phyloP scores from a whole-genome alignment of 2,113 vertebrate species.

The Calcarius ornatus region DNA sequence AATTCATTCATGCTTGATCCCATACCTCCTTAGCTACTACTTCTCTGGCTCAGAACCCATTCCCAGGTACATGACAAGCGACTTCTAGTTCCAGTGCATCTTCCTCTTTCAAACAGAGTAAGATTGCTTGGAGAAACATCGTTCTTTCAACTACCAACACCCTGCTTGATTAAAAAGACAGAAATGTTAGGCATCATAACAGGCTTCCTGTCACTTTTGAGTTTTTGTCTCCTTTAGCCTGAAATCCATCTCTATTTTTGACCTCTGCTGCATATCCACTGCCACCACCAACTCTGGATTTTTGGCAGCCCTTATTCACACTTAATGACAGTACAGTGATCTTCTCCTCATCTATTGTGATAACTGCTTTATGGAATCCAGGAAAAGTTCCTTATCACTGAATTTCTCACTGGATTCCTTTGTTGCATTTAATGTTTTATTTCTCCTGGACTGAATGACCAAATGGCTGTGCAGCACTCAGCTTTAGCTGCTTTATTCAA shows the following conservation, averaged over 20 bases:
- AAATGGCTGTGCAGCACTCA: not conserved
- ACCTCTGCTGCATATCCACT: not conserved
- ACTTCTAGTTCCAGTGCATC: not conserved
- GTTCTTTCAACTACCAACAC: not conserved
- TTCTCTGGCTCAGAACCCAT: not conserved
- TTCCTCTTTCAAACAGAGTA: not conserved
- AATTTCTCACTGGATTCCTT: not conserved
- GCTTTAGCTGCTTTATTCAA: not conserved
- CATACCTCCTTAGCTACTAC: not conserved
- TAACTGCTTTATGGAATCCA: not conserved
- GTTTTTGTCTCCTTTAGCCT: not conserved
- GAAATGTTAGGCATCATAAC: not conserved
- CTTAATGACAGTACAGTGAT: not conserved
- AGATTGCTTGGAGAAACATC: not conserved
- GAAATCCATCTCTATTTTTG: not conserved
- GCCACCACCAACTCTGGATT: not conserved
- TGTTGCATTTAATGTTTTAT: not conserved
- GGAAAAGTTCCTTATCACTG: not conserved
- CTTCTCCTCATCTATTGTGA: not conserved
- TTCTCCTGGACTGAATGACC: not conserved
- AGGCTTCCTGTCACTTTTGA: not conserved
- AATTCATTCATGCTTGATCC: not conserved
- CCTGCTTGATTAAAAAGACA: not conserved
- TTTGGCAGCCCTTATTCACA: not conserved
- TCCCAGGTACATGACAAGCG: not conserved